Evolutionary conservation across 2,113 vertebrate species (phyloP).

Genomic region (Syngnathoides biaculeatus): DNA sequence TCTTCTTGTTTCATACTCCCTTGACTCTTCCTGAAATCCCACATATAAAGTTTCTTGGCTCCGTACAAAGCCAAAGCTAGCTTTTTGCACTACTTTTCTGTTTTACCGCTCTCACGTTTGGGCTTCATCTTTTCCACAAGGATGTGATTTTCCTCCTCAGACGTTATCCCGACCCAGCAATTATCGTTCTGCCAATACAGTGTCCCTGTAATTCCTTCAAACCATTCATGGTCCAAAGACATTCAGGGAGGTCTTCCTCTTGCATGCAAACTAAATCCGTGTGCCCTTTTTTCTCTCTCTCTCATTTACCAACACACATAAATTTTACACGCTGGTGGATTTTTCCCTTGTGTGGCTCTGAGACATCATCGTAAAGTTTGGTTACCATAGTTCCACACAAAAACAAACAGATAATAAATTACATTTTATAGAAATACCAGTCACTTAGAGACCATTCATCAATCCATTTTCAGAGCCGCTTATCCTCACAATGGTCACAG

Average conservation of each 20-base stretch:
- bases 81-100: slow-evolving; percentile 37
- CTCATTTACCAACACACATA: slow-evolving; percentile 16
- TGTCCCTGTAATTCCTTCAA: slow-evolving; percentile 53
- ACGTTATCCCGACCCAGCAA: slow-evolving; percentile 42
- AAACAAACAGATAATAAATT: background rate
- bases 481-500: no score
- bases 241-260: slow-evolving; percentile 51
- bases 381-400: background rate
- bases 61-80: slow-evolving; percentile 37
- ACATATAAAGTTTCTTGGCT: slow-evolving; percentile 31
- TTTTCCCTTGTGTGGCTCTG: slow-evolving; percentile 24
- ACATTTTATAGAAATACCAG: background rate
- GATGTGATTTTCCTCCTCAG: slow-evolving; percentile 41
- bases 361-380: slow-evolving; percentile 7
- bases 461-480: no score
- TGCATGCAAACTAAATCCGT: slow-evolving; percentile 16
- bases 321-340: slow-evolving; percentile 23
- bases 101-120: slow-evolving; percentile 39
- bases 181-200: slow-evolving; percentile 45
- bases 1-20: slow-evolving; percentile 4
- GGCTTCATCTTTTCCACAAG: slow-evolving; percentile 28
- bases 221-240: slow-evolving; percentile 30
- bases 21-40: slow-evolving; percentile 16
- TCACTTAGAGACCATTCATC: background rate
- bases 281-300: background rate